These are phyloP conservation scores for Cantharis rufa DNA, from an alignment of 2,888 invertebrate species.

Conservation along the genomic window DNA sequence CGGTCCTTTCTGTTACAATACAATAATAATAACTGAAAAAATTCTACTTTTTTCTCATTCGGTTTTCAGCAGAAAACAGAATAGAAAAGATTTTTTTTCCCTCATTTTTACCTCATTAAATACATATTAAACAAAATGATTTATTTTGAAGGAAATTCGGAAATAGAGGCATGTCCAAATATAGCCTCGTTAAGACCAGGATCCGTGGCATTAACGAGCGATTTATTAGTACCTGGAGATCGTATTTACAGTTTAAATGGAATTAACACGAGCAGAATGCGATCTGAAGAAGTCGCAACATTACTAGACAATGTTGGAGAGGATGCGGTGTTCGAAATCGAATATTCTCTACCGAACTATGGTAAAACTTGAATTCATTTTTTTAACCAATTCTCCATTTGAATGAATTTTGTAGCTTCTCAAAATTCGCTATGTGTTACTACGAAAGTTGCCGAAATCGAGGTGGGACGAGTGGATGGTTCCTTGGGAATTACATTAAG, in stretches of 20 bases:
- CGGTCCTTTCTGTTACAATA: neutral
- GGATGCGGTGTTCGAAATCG: slow-evolving; percentile 78
- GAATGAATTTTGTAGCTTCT: slow-evolving; percentile 58
- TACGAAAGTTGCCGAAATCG: slow-evolving; percentile 78
- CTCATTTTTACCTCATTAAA: neutral
- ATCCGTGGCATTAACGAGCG: slow-evolving; percentile 73
- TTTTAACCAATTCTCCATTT: slow-evolving; percentile 3
- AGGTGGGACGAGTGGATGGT: slow-evolving; percentile 77
- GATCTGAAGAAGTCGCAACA: slow-evolving; percentile 77
- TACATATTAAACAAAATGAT: neutral
- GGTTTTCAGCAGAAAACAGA: neutral
- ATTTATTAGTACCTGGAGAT: slow-evolving; percentile 79
- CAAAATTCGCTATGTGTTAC: slow-evolving; percentile 76
- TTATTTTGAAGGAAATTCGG: slow-evolving; percentile 64
- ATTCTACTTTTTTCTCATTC: no score
- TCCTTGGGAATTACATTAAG: slow-evolving; percentile 89
- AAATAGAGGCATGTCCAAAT: slow-evolving; percentile 68
- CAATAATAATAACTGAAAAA: neutral
- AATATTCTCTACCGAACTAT: slow-evolving; percentile 81
- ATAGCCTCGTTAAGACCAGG: slow-evolving; percentile 72
- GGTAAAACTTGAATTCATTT: slow-evolving; percentile 59
- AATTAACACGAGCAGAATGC: slow-evolving; percentile 73
- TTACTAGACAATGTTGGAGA: slow-evolving; percentile 76
- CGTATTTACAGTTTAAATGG: slow-evolving; percentile 82
- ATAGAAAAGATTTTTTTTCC: neutral